Conservation (phyloP, 2,888 invertebrate genomes). For the Galeopsomyia nigrocyanea region DNA sequence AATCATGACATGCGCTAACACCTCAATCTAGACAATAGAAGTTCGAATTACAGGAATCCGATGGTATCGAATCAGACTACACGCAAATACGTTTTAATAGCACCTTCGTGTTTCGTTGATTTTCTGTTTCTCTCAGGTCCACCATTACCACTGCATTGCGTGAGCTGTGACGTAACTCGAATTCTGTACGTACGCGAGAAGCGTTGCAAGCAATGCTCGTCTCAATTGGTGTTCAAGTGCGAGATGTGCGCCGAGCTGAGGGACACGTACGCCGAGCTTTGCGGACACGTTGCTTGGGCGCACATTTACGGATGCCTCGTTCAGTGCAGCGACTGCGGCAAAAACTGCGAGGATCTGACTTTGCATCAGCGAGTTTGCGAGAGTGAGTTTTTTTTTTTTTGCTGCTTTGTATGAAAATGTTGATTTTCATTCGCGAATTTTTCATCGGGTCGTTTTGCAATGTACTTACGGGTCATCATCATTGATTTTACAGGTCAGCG, state of each 20-base stretch:
- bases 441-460: not conserved
- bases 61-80: too few species aligned
- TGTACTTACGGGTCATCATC: not conserved
- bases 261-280: slow-evolving; percentile 6
- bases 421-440: not conserved
- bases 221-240: slow-evolving; percentile 16
- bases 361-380: too few species aligned
- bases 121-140: not conserved
- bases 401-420: not conserved
- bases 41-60: too few species aligned
- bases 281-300: not conserved
- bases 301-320: not conserved
- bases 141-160: not conserved
- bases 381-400: too few species aligned
- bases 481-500: too few species aligned
- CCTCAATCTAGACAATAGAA: too few species aligned
- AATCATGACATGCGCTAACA: too few species aligned
- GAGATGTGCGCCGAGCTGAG: slow-evolving; percentile 9
- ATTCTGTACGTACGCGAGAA: not conserved
- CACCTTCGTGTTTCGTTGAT: not conserved
- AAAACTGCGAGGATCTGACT: not conserved
- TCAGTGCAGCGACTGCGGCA: not conserved
- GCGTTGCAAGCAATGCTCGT: slow-evolving; percentile 13
- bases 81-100: too few species aligned
- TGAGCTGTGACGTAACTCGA: not conserved